These are phyloP conservation scores for Drepana arcuata DNA, from an alignment of 1,140 invertebrate species.

Conservation along the genomic window DNA sequence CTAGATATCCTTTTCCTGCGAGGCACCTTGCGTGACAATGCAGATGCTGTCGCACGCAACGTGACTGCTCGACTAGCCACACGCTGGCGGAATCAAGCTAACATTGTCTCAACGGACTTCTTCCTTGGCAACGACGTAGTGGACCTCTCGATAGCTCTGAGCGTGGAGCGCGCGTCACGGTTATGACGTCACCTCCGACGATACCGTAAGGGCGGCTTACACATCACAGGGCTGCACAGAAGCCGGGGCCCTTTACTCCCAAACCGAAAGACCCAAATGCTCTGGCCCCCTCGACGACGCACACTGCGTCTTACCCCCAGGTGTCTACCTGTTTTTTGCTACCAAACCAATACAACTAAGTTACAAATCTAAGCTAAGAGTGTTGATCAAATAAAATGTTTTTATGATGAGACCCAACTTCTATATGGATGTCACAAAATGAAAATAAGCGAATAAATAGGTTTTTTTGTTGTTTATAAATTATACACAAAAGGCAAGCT, in stretches of 20 bases:
- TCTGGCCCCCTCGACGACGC: no score
- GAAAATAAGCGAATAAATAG: no score
- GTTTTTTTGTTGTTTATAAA: no score
- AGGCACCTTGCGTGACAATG: slow-evolving; percentile 79
- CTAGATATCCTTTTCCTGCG: slow-evolving; percentile 77
- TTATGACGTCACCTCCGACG: slow-evolving; percentile 47
- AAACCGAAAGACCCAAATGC: slow-evolving; percentile 19
- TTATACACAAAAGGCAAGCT: slow-evolving; percentile 31
- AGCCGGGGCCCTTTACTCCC: slow-evolving; percentile 42
- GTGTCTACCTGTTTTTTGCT: no score
- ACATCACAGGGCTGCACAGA: slow-evolving; percentile 15
- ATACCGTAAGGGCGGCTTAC: slow-evolving; percentile 33
- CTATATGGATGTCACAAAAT: no score
- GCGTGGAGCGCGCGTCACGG: slow-evolving; percentile 46
- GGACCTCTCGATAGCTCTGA: slow-evolving; percentile 77
- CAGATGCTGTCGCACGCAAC: slow-evolving; percentile 78
- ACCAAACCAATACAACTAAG: no score
- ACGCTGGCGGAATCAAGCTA: slow-evolving; percentile 78
- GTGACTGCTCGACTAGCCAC: slow-evolving; percentile 77
- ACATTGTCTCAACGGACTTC: slow-evolving; percentile 84
- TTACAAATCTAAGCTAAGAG: no score
- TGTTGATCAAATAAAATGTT: no score
- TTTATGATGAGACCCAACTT: no score
- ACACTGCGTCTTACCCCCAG: no score
- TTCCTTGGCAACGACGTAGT: slow-evolving; percentile 85